Evolutionary conservation across 2,888 invertebrate genomes (phyloP), one percentile per base, ranked within the genome.

Genomic region (Sthenelais limicola): DNA sequence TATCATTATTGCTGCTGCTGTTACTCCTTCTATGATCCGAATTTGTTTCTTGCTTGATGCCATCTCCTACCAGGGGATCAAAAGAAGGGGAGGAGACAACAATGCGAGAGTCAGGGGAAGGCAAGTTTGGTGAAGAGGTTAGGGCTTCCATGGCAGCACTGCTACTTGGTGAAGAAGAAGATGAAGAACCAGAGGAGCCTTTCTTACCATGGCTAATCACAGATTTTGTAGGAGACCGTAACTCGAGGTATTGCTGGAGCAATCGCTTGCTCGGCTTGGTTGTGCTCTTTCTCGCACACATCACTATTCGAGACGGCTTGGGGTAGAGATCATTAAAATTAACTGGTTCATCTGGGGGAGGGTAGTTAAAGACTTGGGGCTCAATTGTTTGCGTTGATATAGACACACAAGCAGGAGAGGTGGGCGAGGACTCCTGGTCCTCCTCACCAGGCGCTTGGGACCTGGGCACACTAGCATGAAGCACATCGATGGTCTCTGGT

Each of bases 271-370:
- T 62, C 38, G 35, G 62, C 38, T 62, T 62, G n/a, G 62, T 62
- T 1, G 62, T 62, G 62, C 62, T 62, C 62, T 62, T 62, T 4
- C 62, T 21, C 21, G 62, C 62, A 62, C 62, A 62, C 62, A 62
- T 62, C 35, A 62, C 15, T 21, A 43, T 62, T 1, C 62, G 62
- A 2, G 62, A 62, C 24, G 62, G 62, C 3, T 35, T 62, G 38
- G 62, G 62, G 38, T 62, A 62, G 38, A 62, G 62, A 35, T 62
- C 62, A 1, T 62, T 62, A 35, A 62, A 26, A 38, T 62, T 43
- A 1, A 62, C 38, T 7, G 62, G 62, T 24, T 62, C 62, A 62
- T 62, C 62, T 3, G 62, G 62, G 24, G 62, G 35, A 2, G 62
- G 62, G 38, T 38, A 62, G 62, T 62, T 43, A 21, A 26, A 35